Conservation (phyloP, 2,797 vertebrate genomes). For the Sebastes taczanowskii region DNA sequence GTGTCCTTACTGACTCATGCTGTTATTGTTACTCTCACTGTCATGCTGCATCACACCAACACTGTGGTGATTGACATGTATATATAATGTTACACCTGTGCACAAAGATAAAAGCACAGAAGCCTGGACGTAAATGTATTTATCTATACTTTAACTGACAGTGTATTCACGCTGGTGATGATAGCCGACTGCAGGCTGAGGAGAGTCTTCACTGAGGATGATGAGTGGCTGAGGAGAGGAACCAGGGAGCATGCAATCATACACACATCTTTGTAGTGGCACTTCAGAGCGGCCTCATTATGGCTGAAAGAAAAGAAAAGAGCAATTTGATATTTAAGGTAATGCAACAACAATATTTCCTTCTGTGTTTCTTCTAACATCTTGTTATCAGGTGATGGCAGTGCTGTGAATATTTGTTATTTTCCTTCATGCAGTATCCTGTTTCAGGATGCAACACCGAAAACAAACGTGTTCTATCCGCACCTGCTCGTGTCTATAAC, state of each 20-base stretch:
- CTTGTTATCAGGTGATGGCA: neutral
- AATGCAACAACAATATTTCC: conserved; percentile 29
- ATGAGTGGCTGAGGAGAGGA: conserved; percentile 36
- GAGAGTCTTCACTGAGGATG: conserved; percentile 60
- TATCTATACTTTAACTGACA: fast-evolving
- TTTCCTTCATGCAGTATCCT: neutral
- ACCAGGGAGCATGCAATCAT: conserved; percentile 47
- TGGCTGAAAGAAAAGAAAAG: conserved; percentile 40
- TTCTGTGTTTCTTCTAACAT: neutral
- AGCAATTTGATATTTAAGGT: conserved; percentile 47
- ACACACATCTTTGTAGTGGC: conserved; percentile 45
- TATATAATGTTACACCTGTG: neutral
- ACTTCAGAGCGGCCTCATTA: conserved; percentile 68
- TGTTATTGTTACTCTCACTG: neutral
- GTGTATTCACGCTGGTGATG: neutral
- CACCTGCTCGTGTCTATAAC: neutral
- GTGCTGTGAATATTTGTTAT: neutral
- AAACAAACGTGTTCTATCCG: neutral
- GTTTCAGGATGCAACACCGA: neutral
- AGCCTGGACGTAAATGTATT: neutral
- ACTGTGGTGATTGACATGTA: neutral
- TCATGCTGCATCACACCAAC: neutral
- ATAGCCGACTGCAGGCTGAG: conserved; percentile 22
- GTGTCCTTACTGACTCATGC: neutral
- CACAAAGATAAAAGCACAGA: neutral